Evolutionary conservation across 1,140 invertebrate genomes (phyloP), one percentile per base, ranked within the genome.

Genomic region (Drosophila miranda): DNA sequence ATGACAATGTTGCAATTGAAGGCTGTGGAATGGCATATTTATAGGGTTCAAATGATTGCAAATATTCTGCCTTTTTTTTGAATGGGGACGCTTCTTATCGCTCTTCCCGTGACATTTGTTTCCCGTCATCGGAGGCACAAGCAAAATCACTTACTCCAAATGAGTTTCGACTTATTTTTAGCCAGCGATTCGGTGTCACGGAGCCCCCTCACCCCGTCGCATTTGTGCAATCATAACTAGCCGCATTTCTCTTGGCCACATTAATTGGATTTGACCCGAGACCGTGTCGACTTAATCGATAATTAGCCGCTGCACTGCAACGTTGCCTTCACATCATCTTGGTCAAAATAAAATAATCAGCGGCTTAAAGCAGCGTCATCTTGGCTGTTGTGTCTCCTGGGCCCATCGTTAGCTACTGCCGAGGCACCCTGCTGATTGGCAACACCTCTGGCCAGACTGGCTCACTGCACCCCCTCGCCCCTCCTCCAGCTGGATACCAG

Each of bases 81-180:
- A 3, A 2, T 28, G 21, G 38, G 8, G 30, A 61, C 50, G 48
- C 45, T 11, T 60, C 70, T 82, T 82, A 87, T 82, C 82, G 45
- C 21, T 54, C 45, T 50, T 42, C 41, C 55, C 8, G 51, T 26
- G 26, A 64, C 44, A 63, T 13, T 21, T 61, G 30, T 64, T 60
- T 34, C 42, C 30, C 43, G 43, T 21, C 43, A 58, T 45, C 54
- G 49, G 81, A 42, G 62, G 58, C 69, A 82, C 82, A 87, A 19
- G 75, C 45, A 87, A 87, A 87, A 75, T 74, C 82, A 87, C 82
- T 87, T 78, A 82, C 66, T 62, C 38, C 42, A 75, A 82, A 78
- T 86, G 57, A 62, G 30, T 58, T 56, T 61, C n/a, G 13, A 49
- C 50, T 72, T 75, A 66, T 68, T 66, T 75, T 61, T 75, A 54